Conservation (phyloP, 2,888 invertebrate species). For the Hypercompe scribonia region DNA sequence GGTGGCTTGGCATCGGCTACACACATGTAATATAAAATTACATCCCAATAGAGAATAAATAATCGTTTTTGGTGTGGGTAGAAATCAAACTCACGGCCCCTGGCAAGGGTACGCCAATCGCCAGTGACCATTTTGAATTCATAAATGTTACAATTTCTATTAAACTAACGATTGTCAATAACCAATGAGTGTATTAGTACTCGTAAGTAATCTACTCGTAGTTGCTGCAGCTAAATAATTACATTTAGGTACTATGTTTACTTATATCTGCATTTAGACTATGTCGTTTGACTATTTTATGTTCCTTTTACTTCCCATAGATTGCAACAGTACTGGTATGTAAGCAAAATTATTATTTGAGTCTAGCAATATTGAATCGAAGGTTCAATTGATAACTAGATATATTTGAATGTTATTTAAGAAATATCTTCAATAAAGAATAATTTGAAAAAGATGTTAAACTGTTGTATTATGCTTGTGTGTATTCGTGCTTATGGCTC, state of each 20-base stretch:
- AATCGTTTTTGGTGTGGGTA: too few species aligned
- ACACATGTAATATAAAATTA: too few species aligned
- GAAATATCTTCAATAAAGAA: too few species aligned
- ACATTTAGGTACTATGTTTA: background rate
- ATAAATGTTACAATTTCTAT: background rate
- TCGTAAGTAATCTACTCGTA: too few species aligned
- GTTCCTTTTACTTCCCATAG: constrained; percentile 1
- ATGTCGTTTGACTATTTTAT: background rate
- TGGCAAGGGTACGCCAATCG: too few species aligned
- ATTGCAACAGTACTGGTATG: background rate
- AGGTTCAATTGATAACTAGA: background rate
- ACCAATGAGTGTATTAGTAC: background rate
- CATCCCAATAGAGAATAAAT: too few species aligned
- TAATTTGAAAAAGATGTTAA: too few species aligned
- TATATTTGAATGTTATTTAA: background rate
- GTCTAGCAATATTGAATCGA: background rate
- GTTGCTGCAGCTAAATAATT: background rate
- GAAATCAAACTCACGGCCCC: too few species aligned
- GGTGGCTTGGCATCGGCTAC: too few species aligned
- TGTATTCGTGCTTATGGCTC: too few species aligned
- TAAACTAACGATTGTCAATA: background rate
- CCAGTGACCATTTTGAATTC: too few species aligned
- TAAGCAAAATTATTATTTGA: background rate
- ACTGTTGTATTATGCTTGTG: too few species aligned
- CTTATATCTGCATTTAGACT: background rate